Conservation (phyloP, 2,888 invertebrate genomes). For the Clitarchus hookeri region DNA sequence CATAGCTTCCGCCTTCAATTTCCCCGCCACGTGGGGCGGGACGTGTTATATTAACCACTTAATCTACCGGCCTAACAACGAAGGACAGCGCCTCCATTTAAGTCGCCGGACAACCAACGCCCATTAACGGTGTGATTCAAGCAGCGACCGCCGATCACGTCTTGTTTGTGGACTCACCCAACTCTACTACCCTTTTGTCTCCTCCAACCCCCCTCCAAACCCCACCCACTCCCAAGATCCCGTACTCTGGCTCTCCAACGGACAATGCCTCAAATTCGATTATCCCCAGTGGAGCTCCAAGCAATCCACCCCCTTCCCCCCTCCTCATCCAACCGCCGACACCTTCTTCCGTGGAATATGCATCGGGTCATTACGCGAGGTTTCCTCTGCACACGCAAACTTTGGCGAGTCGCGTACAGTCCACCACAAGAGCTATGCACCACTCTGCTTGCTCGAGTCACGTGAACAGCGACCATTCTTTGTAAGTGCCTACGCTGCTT, state of each 20-base stretch:
- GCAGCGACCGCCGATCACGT: neutral
- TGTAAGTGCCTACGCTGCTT: no score
- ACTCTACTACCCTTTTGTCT: neutral
- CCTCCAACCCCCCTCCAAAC: neutral
- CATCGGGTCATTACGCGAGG: neutral
- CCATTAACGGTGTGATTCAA: neutral
- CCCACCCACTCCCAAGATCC: no score
- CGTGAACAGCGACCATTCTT: no score
- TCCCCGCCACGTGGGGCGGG: no score
- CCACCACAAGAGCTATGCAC: neutral
- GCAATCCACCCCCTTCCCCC: neutral
- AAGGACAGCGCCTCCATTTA: no score
- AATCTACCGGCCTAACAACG: no score
- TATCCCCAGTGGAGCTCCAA: neutral
- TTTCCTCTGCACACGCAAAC: neutral
- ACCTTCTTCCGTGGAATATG: neutral
- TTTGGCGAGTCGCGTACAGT: neutral
- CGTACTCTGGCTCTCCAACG: neutral
- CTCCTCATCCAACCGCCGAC: no score
- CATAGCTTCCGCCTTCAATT: no score
- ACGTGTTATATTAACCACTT: no score
- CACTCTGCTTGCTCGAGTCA: no score
- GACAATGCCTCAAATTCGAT: slow-evolving; percentile 9
- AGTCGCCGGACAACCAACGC: no score
- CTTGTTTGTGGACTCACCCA: neutral